phyloP scores from a whole-genome alignment of 2,113 vertebrate species.

The Eptesicus fuscus region DNA sequence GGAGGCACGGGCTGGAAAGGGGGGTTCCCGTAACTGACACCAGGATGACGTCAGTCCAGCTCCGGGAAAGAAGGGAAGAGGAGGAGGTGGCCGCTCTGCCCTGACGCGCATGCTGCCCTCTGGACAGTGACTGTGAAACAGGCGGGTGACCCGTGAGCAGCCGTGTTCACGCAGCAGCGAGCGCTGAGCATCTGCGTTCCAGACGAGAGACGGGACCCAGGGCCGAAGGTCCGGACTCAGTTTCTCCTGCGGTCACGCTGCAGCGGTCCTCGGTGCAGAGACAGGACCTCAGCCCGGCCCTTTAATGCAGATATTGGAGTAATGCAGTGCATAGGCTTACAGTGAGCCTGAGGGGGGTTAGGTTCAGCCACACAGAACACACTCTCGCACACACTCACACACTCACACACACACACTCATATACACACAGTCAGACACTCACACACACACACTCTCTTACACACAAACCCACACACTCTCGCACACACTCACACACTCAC shows the following conservation, averaged over 20 bases:
- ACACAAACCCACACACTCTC: too few species aligned
- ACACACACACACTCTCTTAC: too few species aligned
- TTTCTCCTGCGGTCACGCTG: neutral
- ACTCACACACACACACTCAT: too few species aligned
- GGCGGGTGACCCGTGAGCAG: neutral
- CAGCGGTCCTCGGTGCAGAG: neutral
- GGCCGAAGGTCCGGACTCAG: rapidly evolving
- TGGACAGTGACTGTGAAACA: neutral
- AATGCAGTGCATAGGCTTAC: neutral
- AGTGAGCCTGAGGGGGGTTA: neutral
- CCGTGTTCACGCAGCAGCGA: neutral
- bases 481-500: too few species aligned
- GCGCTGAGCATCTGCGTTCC: neutral
- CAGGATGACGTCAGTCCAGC: neutral
- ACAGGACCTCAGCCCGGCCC: neutral
- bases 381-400: neutral
- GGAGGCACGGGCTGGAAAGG: neutral
- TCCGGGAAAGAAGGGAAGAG: neutral
- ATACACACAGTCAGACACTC: neutral
- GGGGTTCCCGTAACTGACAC: neutral
- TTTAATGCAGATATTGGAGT: neutral
- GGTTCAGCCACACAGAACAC: neutral
- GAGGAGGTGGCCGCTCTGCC: neutral
- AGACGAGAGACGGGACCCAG: neutral
- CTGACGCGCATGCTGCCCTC: neutral